Percentiles rank a stretch among this genome's conserved stretches.
Conservation (phyloP, 2,888 invertebrate genomes). For the Trachelus troglodyta region DNA sequence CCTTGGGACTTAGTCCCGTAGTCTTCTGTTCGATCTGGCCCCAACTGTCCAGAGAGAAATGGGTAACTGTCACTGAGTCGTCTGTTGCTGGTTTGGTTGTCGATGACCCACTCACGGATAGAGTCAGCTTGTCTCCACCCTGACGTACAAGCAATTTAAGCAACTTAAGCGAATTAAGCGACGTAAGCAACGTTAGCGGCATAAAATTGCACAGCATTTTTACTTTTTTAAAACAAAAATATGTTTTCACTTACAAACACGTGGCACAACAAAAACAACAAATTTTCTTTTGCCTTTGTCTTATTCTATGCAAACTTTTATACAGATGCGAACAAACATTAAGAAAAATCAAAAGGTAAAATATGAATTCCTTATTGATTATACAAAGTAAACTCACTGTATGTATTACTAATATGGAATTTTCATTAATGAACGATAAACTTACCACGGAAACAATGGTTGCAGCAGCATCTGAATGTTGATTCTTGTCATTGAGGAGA, state of each 20-base stretch:
- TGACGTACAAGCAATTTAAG: constrained; percentile 43
- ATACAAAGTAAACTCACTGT: background rate
- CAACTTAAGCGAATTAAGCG: background rate
- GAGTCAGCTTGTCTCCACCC: constrained; percentile 79
- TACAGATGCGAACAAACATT: background rate
- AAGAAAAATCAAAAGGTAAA: background rate
- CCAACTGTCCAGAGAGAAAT: constrained; percentile 68
- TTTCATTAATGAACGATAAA: constrained; percentile 30
- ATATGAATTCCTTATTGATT: background rate
- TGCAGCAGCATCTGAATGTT: constrained; percentile 70
- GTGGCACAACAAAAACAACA: background rate
- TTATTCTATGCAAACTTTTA: background rate
- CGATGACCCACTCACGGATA: constrained; percentile 72
- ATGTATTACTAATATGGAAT: background rate
- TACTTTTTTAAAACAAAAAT: background rate
- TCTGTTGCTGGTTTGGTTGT: constrained; percentile 50
- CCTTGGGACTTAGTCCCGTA: constrained; percentile 55
- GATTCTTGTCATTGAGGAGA: constrained; percentile 52
- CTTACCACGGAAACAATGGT: constrained; percentile 84
- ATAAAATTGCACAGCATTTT: background rate
- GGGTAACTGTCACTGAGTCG: constrained; percentile 73
- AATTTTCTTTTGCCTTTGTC: background rate
- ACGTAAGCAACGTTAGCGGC: background rate
- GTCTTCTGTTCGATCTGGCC: constrained; percentile 68
- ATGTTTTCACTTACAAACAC: background rate